phyloP scores from a whole-genome alignment of 2,888 invertebrate species.

The Oasisia sp. region DNA sequence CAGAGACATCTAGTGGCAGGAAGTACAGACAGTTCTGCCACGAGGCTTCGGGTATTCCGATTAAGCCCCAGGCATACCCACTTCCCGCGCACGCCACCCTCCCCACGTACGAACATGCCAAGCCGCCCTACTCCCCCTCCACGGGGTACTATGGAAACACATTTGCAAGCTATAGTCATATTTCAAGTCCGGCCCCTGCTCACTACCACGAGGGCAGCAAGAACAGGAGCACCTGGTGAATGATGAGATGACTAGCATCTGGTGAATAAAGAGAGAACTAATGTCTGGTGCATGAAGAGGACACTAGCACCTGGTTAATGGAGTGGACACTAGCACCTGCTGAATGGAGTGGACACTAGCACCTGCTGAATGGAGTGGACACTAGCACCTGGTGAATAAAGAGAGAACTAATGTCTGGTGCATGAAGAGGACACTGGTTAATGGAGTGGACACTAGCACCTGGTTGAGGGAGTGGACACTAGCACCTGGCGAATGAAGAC shows the following conservation, averaged over 20 bases:
- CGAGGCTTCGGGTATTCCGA: conserved; percentile 35
- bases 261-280: background rate
- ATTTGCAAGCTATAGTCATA: conserved; percentile 33
- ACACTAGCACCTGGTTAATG: background rate
- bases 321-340: background rate
- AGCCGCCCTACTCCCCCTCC: conserved; percentile 28
- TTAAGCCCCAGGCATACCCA: conserved; percentile 45
- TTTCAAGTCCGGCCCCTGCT: conserved; percentile 33
- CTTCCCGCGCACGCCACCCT: conserved; percentile 37
- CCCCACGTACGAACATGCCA: conserved; percentile 23
- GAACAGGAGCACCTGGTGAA: conserved; percentile 34
- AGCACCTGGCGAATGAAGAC: background rate
- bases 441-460: conserved; percentile 24
- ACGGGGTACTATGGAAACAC: conserved; percentile 30
- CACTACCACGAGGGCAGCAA: conserved; percentile 39
- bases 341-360: background rate
- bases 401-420: background rate
- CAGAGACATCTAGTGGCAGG: conserved; percentile 23
- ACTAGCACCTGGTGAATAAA: background rate
- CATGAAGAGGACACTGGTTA: background rate
- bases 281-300: background rate
- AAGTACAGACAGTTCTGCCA: conserved; percentile 17
- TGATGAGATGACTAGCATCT: background rate
- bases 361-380: background rate
- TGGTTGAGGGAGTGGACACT: conserved; percentile 26